phyloP scores from a whole-genome alignment of 2,888 invertebrate genomes.

The Tiliacea citrago region DNA sequence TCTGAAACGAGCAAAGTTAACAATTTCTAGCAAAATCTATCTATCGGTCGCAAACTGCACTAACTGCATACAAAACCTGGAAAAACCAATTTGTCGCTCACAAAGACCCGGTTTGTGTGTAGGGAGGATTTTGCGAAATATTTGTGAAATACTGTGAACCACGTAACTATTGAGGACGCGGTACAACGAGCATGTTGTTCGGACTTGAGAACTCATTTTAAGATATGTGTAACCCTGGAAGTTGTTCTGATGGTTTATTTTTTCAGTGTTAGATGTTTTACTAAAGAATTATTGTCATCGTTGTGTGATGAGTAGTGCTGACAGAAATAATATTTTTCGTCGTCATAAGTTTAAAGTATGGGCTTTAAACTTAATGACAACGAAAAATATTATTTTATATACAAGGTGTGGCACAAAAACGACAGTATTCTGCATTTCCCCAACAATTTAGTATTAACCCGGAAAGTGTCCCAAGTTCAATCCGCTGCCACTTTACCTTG shows the following conservation, averaged over 20 bases:
- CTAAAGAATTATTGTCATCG: not conserved
- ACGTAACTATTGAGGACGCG: constrained; percentile 37
- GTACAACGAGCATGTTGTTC: not conserved
- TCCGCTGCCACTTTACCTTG: not conserved
- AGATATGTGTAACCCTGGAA: not conserved
- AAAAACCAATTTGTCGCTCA: constrained; percentile 78
- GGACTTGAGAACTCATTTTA: constrained; percentile 6
- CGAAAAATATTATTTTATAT: no score
- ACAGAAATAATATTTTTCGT: not conserved
- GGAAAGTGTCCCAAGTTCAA: not conserved
- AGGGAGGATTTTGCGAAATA: constrained; percentile 74
- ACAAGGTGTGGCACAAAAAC: no score
- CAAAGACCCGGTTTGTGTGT: constrained; percentile 74
- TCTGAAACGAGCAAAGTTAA: constrained; percentile 58
- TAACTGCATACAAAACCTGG: constrained; percentile 67
- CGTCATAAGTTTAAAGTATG: no score
- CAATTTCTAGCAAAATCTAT: constrained; percentile 58
- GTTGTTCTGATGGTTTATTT: not conserved
- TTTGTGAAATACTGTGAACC: constrained; percentile 64
- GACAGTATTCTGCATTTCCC: not conserved
- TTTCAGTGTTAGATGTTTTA: no score
- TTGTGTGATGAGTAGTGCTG: not conserved
- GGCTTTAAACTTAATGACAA: no score
- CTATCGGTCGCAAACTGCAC: constrained; percentile 50
- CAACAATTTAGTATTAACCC: not conserved